Evolutionary conservation across 2,113 vertebrate genomes (phyloP).

Genomic region (Anguilla japonica): DNA sequence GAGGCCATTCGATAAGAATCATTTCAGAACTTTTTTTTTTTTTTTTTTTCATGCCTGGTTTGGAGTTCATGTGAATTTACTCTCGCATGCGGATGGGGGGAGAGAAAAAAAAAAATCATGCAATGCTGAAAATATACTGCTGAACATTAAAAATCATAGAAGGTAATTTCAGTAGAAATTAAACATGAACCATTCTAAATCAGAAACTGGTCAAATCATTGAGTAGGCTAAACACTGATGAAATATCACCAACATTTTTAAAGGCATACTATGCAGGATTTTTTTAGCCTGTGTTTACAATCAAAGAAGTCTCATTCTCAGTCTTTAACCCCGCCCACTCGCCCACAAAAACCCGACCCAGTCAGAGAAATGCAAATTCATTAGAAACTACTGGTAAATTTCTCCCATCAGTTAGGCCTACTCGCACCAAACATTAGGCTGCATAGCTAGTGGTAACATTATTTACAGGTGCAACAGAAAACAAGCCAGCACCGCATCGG

Average conservation of each 20-base stretch:
- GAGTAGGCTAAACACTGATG: background rate
- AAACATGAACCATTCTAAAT: background rate
- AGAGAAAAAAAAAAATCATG: background rate
- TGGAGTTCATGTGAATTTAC: background rate
- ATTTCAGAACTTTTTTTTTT: conserved; percentile 59
- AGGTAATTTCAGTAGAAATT: background rate
- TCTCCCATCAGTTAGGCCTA: too few relatives aligned
- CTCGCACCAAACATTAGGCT: too few relatives aligned
- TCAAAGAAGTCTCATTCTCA: too few relatives aligned
- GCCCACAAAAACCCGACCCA: too few relatives aligned
- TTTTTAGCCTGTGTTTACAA: too few relatives aligned
- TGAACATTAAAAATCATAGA: background rate
- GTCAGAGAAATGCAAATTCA: too few relatives aligned
- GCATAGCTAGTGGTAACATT: too few relatives aligned
- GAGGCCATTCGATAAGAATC: conserved; percentile 87
- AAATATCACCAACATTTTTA: background rate
- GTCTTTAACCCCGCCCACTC: too few relatives aligned
- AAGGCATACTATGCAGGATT: too few relatives aligned
- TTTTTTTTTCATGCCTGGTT: conserved; percentile 35
- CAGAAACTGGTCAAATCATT: background rate
- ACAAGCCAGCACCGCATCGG: too few relatives aligned
- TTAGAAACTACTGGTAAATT: too few relatives aligned
- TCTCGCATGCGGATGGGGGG: conserved; percentile 7
- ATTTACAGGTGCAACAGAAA: too few relatives aligned
- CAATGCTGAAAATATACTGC: conserved; percentile 10